Percentiles rank a stretch among this genome's conserved stretches.
Evolutionary conservation across 2,113 vertebrate species (phyloP).

Genomic region (Bubalus kerabau): DNA sequence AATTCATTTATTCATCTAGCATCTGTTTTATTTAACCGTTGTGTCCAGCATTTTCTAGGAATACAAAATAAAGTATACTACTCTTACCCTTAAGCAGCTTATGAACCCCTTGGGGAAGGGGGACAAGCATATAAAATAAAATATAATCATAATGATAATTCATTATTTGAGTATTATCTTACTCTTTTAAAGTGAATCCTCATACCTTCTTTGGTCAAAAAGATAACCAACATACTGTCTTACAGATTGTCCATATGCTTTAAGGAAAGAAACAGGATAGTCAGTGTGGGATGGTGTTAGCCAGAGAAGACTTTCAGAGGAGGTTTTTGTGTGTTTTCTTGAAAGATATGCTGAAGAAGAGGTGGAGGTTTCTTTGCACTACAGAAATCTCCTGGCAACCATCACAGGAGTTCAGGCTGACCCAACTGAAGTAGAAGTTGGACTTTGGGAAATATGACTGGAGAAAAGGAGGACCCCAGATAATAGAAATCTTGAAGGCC

Average conservation of each 20-base stretch:
- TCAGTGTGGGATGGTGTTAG: slow-evolving; percentile 4
- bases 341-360: neutral
- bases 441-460: neutral
- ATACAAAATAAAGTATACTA: neutral
- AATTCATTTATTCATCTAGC: neutral
- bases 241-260: neutral
- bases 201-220: neutral
- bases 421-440: neutral
- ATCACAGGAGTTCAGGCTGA: neutral
- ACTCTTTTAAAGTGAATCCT: neutral
- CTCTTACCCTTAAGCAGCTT: neutral
- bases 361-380: neutral
- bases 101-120: neutral
- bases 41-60: neutral
- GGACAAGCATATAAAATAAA: neutral
- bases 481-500: neutral
- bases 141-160: neutral
- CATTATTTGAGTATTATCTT: neutral
- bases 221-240: neutral
- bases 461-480: neutral
- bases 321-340: neutral
- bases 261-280: neutral
- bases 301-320: neutral
- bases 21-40: neutral
- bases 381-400: neutral